Conservation (phyloP, 35 echinoderm and acorn worm species). For the Lytechinus pictus region DNA sequence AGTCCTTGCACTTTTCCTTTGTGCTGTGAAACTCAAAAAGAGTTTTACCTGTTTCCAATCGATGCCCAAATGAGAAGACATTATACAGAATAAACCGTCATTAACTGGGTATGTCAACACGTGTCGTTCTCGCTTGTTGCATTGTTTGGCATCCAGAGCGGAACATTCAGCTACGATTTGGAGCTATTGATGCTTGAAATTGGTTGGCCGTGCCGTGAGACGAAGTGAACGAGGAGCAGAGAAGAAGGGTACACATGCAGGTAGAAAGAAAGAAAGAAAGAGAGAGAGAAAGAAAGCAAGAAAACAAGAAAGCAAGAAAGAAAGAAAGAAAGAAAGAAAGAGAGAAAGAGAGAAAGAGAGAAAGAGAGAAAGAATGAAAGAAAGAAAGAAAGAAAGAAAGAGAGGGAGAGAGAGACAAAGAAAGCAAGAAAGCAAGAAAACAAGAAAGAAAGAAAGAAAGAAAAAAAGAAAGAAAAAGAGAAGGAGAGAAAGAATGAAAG, state of each 20-base stretch:
- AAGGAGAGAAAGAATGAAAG: too few relatives aligned
- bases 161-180: conserved; percentile 20
- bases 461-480: too few relatives aligned
- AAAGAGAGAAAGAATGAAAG: too few relatives aligned
- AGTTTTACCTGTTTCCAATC: background rate
- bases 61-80: background rate
- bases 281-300: too few relatives aligned
- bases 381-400: background rate
- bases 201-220: background rate
- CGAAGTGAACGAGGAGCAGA: background rate
- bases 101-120: conserved; percentile 22
- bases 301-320: too few relatives aligned
- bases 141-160: conserved; percentile 19
- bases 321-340: too few relatives aligned
- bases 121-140: conserved; percentile 11
- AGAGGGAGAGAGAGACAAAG: background rate
- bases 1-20: background rate
- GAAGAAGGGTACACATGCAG: background rate
- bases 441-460: too few relatives aligned
- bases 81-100: conserved; percentile 48
- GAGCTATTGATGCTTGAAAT: conserved; percentile 44
- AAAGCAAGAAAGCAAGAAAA: too few relatives aligned
- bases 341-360: too few relatives aligned
- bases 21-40: background rate
- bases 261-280: background rate